A percentile compares a stretch with the other conserved stretches of the same genome.
These are phyloP conservation scores for Augiades crinisus DNA, from an alignment of 2,888 invertebrate genomes.

Conservation along the genomic window DNA sequence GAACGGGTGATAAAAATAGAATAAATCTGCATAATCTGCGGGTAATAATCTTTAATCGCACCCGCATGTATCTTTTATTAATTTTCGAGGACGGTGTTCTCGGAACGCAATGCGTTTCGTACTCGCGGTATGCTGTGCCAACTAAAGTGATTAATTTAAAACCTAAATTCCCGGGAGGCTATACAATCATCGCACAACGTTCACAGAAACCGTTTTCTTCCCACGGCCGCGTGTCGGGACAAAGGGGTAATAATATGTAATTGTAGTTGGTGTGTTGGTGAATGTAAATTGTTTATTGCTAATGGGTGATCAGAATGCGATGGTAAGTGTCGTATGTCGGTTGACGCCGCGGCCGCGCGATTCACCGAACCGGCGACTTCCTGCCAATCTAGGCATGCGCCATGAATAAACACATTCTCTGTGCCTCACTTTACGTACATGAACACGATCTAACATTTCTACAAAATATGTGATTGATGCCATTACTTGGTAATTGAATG, in stretches of 20 bases:
- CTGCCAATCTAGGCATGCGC: constrained; percentile 59
- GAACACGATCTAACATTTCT: constrained; percentile 22
- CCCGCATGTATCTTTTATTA: constrained; percentile 60
- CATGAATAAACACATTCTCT: constrained; percentile 64
- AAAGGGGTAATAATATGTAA: constrained; percentile 24
- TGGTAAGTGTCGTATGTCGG: constrained; percentile 52
- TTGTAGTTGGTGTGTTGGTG: constrained; percentile 22
- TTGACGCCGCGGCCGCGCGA: constrained; percentile 46
- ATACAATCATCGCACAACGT: background rate
- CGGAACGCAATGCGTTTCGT: constrained; percentile 35
- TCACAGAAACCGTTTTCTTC: constrained; percentile 13
- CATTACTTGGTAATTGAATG: background rate
- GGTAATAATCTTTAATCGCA: constrained; percentile 63
- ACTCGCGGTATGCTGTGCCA: background rate
- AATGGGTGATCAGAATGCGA: constrained; percentile 45
- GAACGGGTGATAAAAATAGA: constrained; percentile 23
- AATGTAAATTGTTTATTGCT: constrained; percentile 43
- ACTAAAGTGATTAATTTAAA: constrained; percentile 2
- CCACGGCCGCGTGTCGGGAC: constrained; percentile 11
- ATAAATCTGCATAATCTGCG: constrained; percentile 65
- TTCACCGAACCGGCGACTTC: constrained; percentile 70
- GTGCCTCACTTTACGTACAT: constrained; percentile 35
- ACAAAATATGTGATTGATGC: constrained; percentile 17
- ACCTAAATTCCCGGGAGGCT: constrained; percentile 7
- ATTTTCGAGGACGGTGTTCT: constrained; percentile 55